phyloP scores from a whole-genome alignment of 2,113 vertebrate genomes.

The Asarcornis scutulata region DNA sequence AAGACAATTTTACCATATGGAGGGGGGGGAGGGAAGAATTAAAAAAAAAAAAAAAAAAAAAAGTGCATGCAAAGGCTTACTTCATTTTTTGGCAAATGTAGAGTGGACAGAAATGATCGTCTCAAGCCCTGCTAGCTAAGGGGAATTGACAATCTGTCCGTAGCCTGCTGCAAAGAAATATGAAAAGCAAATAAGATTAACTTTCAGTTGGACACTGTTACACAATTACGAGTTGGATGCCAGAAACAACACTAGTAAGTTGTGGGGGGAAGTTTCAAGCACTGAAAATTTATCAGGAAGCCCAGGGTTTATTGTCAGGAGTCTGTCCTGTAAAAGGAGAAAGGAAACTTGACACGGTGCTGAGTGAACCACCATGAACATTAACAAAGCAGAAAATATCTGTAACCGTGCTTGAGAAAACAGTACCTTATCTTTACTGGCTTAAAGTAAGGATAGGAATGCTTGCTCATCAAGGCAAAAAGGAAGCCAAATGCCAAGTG shows the following conservation, averaged over 20 bases:
- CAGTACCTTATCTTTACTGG: neutral
- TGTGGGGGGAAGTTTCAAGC: neutral
- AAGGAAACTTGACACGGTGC: neutral
- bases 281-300: neutral
- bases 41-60: neutral
- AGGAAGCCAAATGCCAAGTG: neutral
- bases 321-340: neutral
- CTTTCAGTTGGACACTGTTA: neutral
- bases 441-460: neutral
- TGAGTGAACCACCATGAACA: neutral
- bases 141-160: constrained; percentile 13
- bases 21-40: accelerated
- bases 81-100: neutral
- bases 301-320: neutral
- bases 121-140: constrained; percentile 1
- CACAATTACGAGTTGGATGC: neutral
- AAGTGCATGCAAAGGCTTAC: neutral
- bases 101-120: neutral
- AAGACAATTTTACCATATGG: neutral
- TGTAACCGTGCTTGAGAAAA: neutral
- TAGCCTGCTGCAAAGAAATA: neutral
- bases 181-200: constrained; percentile 27
- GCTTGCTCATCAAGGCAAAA: neutral
- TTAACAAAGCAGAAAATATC: neutral
- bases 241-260: neutral